phyloP scores from a whole-genome alignment of 2,888 invertebrate species.

The Ormyrus nitidulus region DNA sequence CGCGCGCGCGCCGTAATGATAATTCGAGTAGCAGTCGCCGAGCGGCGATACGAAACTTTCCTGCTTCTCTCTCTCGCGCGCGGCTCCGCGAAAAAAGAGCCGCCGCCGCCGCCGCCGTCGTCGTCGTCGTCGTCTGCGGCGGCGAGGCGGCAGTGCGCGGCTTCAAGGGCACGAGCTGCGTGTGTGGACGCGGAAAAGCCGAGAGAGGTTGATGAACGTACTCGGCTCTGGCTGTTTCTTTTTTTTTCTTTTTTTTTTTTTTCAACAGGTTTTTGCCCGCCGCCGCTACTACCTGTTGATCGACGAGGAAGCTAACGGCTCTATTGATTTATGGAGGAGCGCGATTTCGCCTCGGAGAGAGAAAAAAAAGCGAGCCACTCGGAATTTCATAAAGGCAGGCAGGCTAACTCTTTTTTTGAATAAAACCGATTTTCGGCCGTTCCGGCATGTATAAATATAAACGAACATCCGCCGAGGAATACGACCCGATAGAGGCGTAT shows the following conservation, averaged over 20 bases:
- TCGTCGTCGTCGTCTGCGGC: background rate
- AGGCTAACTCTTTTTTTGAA: conserved; percentile 7
- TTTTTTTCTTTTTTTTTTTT: background rate
- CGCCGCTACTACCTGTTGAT: too few relatives aligned
- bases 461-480: background rate
- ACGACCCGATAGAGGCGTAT: conserved; percentile 23
- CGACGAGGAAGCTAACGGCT: too few relatives aligned
- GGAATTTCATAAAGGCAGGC: background rate
- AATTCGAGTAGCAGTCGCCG: background rate
- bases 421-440: background rate
- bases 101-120: background rate
- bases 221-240: background rate
- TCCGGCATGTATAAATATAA: background rate
- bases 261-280: too few relatives aligned
- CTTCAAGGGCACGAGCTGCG: background rate
- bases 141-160: too few relatives aligned
- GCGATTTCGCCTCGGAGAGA: too few relatives aligned
- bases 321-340: too few relatives aligned
- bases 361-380: too few relatives aligned
- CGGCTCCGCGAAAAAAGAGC: background rate
- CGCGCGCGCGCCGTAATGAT: background rate
- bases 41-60: background rate
- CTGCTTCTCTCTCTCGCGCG: conserved; percentile 5
- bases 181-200: background rate
- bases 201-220: conserved; percentile 7